Conservation (phyloP, 2,888 invertebrate species). For the Sialis lutaria region DNA sequence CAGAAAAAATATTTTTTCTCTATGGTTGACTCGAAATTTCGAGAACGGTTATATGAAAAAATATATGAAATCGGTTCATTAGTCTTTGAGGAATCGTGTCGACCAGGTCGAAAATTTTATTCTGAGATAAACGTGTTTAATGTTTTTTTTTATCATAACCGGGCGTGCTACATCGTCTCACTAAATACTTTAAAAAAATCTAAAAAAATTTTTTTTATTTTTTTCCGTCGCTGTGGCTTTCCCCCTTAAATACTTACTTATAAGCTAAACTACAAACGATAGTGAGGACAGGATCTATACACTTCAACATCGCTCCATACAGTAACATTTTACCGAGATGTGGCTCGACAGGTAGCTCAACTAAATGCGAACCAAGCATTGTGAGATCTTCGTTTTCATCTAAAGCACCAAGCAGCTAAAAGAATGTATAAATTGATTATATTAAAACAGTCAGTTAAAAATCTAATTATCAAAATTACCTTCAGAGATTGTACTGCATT, state of each 20-base stretch:
- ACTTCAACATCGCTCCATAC: constrained; percentile 77
- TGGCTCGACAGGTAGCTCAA: constrained; percentile 87
- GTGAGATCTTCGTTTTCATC: constrained; percentile 76
- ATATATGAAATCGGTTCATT: too few relatives aligned
- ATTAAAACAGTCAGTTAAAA: background rate
- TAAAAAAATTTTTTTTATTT: background rate
- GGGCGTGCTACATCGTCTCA: too few relatives aligned
- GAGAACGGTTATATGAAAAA: too few relatives aligned
- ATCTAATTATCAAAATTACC: constrained; percentile 14
- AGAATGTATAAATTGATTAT: constrained; percentile 14
- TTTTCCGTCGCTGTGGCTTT: too few relatives aligned
- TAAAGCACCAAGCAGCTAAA: constrained; percentile 71
- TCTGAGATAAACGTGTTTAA: too few relatives aligned
- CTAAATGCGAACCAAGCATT: constrained; percentile 68
- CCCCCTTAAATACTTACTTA: constrained; percentile 28
- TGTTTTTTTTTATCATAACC: too few relatives aligned
- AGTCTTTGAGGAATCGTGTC: too few relatives aligned
- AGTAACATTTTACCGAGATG: constrained; percentile 82
- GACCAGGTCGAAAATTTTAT: too few relatives aligned
- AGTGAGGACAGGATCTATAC: constrained; percentile 81
- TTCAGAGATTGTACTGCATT: constrained; percentile 43
- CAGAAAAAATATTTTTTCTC: too few relatives aligned
- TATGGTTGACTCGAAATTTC: too few relatives aligned
- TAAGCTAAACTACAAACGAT: constrained; percentile 74
- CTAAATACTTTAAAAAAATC: background rate